Percentiles rank a stretch among this genome's conserved stretches.
Conservation (phyloP, 2,888 invertebrate species). For the Cremastinae sp. region DNA sequence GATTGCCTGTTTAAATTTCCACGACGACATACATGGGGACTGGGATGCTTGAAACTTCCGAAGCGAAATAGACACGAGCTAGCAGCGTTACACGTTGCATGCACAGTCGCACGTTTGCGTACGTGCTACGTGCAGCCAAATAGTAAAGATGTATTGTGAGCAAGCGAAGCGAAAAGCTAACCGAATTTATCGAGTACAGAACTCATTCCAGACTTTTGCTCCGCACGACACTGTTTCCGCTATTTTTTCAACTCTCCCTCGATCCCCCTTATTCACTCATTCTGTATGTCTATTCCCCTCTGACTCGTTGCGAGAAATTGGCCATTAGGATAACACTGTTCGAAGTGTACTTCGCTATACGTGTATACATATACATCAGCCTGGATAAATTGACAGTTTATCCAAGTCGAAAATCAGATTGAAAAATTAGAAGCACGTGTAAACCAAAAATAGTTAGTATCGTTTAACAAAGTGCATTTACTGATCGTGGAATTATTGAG, state of each 20-base stretch:
- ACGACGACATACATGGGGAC: slow-evolving; percentile 33
- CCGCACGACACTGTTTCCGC: slow-evolving; percentile 3
- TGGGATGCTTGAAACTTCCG: slow-evolving; percentile 20
- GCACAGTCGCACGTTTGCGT: neutral
- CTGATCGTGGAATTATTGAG: no score
- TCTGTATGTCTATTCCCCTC: neutral
- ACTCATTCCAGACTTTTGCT: slow-evolving; percentile 34
- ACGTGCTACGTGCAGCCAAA: neutral
- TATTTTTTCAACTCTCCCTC: neutral
- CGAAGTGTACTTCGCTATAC: slow-evolving; percentile 4
- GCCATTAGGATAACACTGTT: slow-evolving; percentile 32
- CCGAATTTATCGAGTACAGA: slow-evolving; percentile 46
- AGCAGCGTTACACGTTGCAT: neutral
- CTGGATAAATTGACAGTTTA: no score
- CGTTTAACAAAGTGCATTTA: no score
- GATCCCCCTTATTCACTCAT: neutral
- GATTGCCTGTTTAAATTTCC: slow-evolving; percentile 45
- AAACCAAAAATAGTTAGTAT: no score
- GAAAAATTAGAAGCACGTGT: no score
- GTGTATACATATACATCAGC: neutral
- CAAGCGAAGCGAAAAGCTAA: slow-evolving; percentile 18
- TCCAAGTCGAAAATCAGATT: no score
- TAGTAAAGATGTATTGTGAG: neutral
- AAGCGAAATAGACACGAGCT: slow-evolving; percentile 9
- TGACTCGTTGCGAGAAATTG: slow-evolving; percentile 31